phyloP scores from a whole-genome alignment of 2,113 vertebrate species.

The Bubo bubo region DNA sequence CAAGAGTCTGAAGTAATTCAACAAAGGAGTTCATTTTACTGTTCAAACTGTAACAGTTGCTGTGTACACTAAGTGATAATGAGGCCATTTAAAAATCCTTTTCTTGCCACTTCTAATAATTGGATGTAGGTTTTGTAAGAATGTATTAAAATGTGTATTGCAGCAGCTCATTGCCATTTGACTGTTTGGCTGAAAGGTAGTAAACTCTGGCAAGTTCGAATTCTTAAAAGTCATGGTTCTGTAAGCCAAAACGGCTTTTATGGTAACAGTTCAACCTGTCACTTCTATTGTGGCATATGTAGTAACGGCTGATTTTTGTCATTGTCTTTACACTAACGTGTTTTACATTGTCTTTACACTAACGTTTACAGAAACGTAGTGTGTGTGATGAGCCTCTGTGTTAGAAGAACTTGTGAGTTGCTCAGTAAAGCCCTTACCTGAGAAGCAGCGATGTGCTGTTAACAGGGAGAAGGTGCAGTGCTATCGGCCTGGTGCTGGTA shows the following conservation, averaged over 20 bases:
- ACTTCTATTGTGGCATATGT: neutral
- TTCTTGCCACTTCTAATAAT: neutral
- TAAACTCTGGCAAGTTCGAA: neutral
- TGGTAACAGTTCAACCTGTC: neutral
- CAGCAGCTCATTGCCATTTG: neutral
- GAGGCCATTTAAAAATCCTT: slow-evolving; percentile 43
- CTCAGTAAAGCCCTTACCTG: neutral
- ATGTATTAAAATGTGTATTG: neutral
- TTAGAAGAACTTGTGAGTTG: neutral
- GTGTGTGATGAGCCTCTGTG: neutral
- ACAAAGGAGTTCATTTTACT: neutral
- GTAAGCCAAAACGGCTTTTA: too few relatives aligned
- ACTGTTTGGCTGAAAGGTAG: neutral
- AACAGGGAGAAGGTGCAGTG: neutral
- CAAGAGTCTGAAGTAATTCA: neutral
- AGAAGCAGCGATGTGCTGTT: neutral
- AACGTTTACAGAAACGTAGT: neutral
- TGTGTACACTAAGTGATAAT: neutral
- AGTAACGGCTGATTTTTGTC: neutral
- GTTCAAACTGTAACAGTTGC: neutral
- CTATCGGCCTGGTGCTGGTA: neutral
- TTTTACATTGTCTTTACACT: neutral
- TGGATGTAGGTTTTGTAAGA: neutral
- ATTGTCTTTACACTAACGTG: neutral
- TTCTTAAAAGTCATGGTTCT: neutral